Evolutionary conservation across 1,140 invertebrate genomes (phyloP).

Genomic region (Diplogasteroides magnus): DNA sequence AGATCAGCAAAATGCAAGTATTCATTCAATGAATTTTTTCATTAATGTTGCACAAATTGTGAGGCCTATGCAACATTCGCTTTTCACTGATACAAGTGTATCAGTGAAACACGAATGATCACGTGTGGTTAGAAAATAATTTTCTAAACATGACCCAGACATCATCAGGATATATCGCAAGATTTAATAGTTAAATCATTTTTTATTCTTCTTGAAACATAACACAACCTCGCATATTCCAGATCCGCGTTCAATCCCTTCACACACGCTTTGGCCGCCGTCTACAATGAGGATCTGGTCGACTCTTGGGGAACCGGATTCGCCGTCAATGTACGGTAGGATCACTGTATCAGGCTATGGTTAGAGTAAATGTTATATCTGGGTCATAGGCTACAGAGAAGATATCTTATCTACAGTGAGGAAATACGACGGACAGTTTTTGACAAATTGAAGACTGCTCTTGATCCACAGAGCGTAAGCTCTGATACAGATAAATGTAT

Average conservation of each 20-base stretch:
- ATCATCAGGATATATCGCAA: no score
- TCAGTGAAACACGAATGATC: no score
- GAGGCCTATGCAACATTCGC: no score
- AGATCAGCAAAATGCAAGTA: neutral
- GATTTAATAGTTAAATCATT: no score
- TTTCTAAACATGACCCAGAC: no score
- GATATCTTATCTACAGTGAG: neutral
- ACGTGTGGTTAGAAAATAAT: neutral
- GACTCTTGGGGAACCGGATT: constrained; percentile 39
- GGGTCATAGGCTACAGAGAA: no score
- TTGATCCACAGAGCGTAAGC: no score
- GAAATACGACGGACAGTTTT: neutral
- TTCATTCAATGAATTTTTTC: neutral
- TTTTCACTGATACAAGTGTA: neutral
- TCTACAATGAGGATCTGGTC: constrained; percentile 37
- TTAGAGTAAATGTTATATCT: neutral
- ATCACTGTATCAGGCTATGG: neutral
- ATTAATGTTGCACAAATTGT: no score
- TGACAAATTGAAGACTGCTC: neutral
- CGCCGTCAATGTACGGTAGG: constrained; percentile 32
- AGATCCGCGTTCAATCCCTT: constrained; percentile 38
- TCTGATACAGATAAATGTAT: no score
- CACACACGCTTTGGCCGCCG: constrained; percentile 36
- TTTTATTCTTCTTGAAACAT: neutral
- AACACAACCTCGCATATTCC: neutral